These are phyloP conservation scores for Characodon lateralis DNA, from an alignment of 2,797 vertebrate species.

Conservation along the genomic window DNA sequence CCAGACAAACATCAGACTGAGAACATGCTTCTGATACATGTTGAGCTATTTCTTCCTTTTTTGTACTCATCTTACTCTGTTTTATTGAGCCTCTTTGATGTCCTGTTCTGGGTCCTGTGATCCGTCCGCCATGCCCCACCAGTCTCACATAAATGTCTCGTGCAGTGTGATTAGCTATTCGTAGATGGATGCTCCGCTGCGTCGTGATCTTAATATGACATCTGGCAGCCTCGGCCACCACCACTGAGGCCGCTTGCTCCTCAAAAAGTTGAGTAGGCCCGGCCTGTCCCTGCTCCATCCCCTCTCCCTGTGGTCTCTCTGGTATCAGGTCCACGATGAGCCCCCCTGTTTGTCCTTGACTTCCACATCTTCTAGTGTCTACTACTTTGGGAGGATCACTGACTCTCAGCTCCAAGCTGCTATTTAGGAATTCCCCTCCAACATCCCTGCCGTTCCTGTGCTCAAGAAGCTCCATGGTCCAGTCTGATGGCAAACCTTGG, in stretches of 20 bases:
- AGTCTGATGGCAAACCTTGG: conserved; percentile 24
- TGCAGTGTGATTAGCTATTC: conserved; percentile 92
- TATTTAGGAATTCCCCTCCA: conserved; percentile 37
- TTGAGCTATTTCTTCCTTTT: not conserved
- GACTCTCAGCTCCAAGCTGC: conserved; percentile 34
- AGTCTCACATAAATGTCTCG: conserved; percentile 90
- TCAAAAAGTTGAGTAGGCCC: conserved; percentile 65
- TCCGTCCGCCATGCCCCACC: conserved; percentile 85
- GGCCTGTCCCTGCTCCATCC: conserved; percentile 24
- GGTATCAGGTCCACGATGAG: conserved; percentile 30
- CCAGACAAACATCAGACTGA: too few relatives aligned
- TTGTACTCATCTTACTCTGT: conserved; percentile 60
- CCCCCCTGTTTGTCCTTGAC: conserved; percentile 24
- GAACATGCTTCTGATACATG: not conserved
- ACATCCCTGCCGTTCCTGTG: conserved; percentile 49
- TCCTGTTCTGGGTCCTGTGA: conserved; percentile 77
- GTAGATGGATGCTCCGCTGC: conserved; percentile 87
- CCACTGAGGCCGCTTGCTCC: conserved; percentile 38
- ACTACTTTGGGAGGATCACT: not conserved
- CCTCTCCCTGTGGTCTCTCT: conserved; percentile 28
- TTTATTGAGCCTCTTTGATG: conserved; percentile 51
- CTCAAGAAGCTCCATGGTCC: conserved; percentile 70
- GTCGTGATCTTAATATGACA: conserved; percentile 96
- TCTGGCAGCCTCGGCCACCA: conserved; percentile 83
- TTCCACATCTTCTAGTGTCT: conserved; percentile 13